These are phyloP conservation scores for Drosophila lacteicornis DNA, from an alignment of 1,140 invertebrate species.

Conservation along the genomic window DNA sequence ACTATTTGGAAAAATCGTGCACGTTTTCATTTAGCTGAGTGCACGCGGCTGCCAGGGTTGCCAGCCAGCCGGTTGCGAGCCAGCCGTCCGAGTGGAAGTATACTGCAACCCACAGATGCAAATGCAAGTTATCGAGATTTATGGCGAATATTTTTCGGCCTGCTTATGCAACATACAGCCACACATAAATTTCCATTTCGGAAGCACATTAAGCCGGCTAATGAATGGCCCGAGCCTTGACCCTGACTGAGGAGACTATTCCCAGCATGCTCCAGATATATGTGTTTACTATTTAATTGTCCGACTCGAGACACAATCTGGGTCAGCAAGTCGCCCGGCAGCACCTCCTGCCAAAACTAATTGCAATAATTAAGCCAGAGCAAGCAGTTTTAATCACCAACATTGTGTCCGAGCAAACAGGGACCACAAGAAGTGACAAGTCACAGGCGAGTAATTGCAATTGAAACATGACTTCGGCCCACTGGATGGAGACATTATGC, in stretches of 20 bases:
- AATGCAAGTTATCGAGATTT: conserved; percentile 63
- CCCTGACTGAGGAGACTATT: conserved; percentile 24
- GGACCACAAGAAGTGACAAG: conserved; percentile 15
- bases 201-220: conserved; percentile 24
- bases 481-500: conserved; percentile 5
- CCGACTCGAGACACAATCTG: conserved; percentile 30
- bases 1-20: conserved; percentile 78
- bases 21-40: conserved; percentile 84
- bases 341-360: conserved; percentile 45
- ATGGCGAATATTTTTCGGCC: conserved; percentile 55
- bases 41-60: conserved; percentile 62
- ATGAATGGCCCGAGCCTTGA: conserved; percentile 40
- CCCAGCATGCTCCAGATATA: background rate
- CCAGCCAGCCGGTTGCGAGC: conserved; percentile 13
- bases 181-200: conserved; percentile 51
- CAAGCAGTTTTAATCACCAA: conserved; percentile 40
- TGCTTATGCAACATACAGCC: conserved; percentile 36
- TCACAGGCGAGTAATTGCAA: conserved; percentile 45
- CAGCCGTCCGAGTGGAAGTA: conserved; percentile 36
- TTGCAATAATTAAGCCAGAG: conserved; percentile 67
- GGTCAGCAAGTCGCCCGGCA: conserved; percentile 39
- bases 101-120: conserved; percentile 37
- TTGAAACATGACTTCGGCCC: conserved; percentile 7
- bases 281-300: conserved; percentile 58
- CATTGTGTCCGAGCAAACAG: conserved; percentile 29